phyloP scores from a whole-genome alignment of 2,113 vertebrate genomes.

The Serinus canaria region DNA sequence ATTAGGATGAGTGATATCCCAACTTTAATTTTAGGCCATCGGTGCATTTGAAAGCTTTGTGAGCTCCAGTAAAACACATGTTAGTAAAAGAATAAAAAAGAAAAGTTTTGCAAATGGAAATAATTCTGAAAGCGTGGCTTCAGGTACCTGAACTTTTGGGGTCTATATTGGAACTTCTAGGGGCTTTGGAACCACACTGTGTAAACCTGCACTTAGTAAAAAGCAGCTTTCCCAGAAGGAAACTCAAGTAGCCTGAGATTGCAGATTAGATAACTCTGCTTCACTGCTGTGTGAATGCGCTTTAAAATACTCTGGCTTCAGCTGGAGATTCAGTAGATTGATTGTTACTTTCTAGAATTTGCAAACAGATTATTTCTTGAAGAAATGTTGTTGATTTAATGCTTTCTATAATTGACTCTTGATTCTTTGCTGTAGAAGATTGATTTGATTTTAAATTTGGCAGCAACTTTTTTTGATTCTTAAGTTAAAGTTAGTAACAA shows the following conservation, averaged over 20 bases:
- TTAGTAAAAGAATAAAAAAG: background rate
- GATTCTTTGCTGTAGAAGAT: background rate
- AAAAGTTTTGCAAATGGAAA: background rate
- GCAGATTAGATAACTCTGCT: background rate
- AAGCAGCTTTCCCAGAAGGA: background rate
- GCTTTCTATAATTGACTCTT: background rate
- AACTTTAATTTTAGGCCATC: background rate
- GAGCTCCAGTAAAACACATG: background rate
- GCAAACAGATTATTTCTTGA: background rate
- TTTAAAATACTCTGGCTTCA: background rate
- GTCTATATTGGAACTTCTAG: background rate
- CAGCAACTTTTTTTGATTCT: background rate
- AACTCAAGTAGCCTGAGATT: background rate
- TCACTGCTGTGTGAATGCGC: background rate
- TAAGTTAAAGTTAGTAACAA: background rate
- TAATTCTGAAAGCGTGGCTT: background rate
- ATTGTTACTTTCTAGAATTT: background rate
- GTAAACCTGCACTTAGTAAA: background rate
- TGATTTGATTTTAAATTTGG: background rate
- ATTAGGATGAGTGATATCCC: background rate
- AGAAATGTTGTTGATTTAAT: background rate
- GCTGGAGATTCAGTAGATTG: background rate
- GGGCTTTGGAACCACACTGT: background rate
- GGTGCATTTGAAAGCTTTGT: background rate
- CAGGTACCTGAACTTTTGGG: background rate